Base-by-base conservation (phyloP, 2,113 vertebrate species). In the Pteruthius melanotis region DNA sequence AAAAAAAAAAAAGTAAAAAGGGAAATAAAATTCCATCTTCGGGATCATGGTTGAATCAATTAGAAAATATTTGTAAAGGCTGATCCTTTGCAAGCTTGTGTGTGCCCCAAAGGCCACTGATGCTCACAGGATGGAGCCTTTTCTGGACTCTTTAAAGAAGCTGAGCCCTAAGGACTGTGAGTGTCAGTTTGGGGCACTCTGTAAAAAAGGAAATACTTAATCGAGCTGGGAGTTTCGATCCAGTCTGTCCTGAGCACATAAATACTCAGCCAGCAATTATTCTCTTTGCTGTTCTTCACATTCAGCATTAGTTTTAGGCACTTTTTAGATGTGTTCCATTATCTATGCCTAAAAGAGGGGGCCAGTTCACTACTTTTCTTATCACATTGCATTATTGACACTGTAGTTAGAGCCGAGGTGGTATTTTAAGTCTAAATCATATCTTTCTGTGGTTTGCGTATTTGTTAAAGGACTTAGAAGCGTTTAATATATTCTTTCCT, bases 21-120 rank as follows among this genome's bases (percentile, higher is more conserved):
- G 64, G 56, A 77, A 82, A 84, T 75, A 85, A 94, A 95, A 96
- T 88, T 95, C 78, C 66, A 37, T 94, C 86, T 78, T 90, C 74
- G 65, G 82, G 65, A 94, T 94, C 63, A 7, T 40, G 40, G 80
- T 57, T 68, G 92, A 78, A 91, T 94, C 95, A 93, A 84, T 95
- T 95, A 97, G 82, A 93, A 97, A 96, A 94, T 93, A 74, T 96
- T 96, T 96, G 76, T 80, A 64, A 95, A 96, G 93, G 66, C 72
- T 52, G 39, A 50, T 93, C 64, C 66, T 93, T 94, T 96, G 44
- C 42, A 49, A 57, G 52, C 26, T 68, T 72, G 21, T 18, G 39
- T 60, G 60, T 24, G 47, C 10, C 3, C 52, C 68, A 54, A 44
- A 80, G 80, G 56, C 75, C 63, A n/a, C 35, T 40, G 44, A 18